phyloP scores from a whole-genome alignment of 1,140 invertebrate genomes.

The Globodera ellingtonae region DNA sequence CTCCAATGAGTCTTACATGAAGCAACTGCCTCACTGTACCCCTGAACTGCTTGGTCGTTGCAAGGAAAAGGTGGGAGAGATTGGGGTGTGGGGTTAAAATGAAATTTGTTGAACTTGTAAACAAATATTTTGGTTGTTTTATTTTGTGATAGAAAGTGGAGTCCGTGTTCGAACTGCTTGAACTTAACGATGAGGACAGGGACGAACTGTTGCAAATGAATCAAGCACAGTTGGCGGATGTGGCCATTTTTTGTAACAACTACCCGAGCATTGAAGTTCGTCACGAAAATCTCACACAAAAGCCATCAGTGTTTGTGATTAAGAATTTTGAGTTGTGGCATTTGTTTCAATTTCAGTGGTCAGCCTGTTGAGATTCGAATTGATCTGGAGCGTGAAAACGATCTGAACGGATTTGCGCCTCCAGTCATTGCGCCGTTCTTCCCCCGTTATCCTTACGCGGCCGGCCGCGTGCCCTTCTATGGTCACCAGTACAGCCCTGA shows the following conservation, averaged over 20 bases:
- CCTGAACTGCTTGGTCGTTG: slow-evolving; percentile 86
- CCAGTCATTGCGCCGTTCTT: slow-evolving; percentile 91
- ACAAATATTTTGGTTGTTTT: neutral
- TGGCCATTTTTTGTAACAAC: slow-evolving; percentile 94
- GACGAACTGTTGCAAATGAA: slow-evolving; percentile 81
- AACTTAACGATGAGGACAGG: slow-evolving; percentile 91
- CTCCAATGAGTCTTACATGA: slow-evolving; percentile 95
- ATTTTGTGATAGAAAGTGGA: slow-evolving; percentile 73
- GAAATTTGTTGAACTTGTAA: neutral
- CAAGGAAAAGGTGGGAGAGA: slow-evolving; percentile 77
- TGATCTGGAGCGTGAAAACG: slow-evolving; percentile 87
- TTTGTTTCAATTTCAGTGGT: slow-evolving; percentile 43
- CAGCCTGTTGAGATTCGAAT: slow-evolving; percentile 79
- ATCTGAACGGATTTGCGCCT: slow-evolving; percentile 91
- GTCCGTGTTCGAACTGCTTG: slow-evolving; percentile 97
- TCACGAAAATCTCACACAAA: slow-evolving; percentile 84
- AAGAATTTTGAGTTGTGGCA: neutral
- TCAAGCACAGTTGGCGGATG: slow-evolving; percentile 88
- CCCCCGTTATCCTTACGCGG: slow-evolving; percentile 74
- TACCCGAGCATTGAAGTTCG: slow-evolving; percentile 98
- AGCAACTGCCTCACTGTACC: slow-evolving; percentile 93
- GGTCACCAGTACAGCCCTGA: slow-evolving; percentile 80
- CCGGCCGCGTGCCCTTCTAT: slow-evolving; percentile 70
- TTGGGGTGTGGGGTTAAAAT: neutral
- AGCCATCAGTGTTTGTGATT: slow-evolving; percentile 67